These are phyloP conservation scores for Taphrorychus bicolor DNA, from an alignment of 2,888 invertebrate genomes.

Conservation along the genomic window DNA sequence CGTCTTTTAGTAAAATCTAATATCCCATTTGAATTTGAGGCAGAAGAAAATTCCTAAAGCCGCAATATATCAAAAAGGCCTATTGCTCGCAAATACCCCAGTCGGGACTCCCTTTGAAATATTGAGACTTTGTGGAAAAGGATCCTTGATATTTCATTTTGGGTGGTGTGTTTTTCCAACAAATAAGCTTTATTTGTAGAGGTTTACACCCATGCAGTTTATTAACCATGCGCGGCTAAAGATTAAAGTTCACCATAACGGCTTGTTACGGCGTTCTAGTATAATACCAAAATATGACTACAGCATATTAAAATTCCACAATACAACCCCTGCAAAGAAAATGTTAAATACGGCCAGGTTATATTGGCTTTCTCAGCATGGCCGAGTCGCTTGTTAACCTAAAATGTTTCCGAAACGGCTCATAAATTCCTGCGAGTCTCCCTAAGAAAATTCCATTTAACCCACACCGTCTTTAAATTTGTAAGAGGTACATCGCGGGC, in stretches of 20 bases:
- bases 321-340: slow-evolving; percentile 6
- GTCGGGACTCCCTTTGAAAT: slow-evolving; percentile 3
- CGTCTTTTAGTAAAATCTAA: slow-evolving; percentile 30
- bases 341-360: slow-evolving; percentile 19
- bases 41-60: slow-evolving; percentile 31
- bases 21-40: slow-evolving; percentile 31
- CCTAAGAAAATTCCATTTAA: slow-evolving; percentile 30
- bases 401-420: slow-evolving; percentile 33
- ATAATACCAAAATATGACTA: slow-evolving; percentile 2
- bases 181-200: not conserved
- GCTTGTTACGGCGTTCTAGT: not conserved
- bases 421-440: slow-evolving; percentile 30
- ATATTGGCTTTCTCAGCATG: slow-evolving; percentile 28
- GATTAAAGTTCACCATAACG: not conserved
- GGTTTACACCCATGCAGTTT: too few species aligned
- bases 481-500: slow-evolving; percentile 25
- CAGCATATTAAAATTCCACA: slow-evolving; percentile 1
- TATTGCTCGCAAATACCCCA: slow-evolving; percentile 12
- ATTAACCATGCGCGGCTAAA: not conserved
- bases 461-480: slow-evolving; percentile 35
- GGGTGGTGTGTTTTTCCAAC: not conserved
- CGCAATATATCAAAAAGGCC: slow-evolving; percentile 29
- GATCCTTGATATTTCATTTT: not conserved
- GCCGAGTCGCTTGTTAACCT: slow-evolving; percentile 33
- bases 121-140: slow-evolving; percentile 2